Evolutionary conservation across 2,113 vertebrate species (phyloP).

Genomic region (Marmota monax): DNA sequence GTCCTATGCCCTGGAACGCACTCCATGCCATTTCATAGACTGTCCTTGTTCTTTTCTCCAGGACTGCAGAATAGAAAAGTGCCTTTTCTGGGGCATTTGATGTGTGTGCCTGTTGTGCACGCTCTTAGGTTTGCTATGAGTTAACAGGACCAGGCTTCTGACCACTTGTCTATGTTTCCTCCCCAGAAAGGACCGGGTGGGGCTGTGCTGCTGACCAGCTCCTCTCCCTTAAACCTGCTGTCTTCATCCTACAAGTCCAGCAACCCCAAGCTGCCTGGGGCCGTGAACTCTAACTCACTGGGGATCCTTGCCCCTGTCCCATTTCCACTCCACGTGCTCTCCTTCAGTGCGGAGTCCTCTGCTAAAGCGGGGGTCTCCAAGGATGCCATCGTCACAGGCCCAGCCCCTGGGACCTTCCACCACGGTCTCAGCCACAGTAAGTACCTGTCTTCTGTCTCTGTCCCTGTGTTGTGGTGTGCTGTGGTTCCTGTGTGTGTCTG

Average conservation of each 20-base stretch:
- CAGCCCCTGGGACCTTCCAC: conserved; percentile 91
- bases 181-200: conserved; percentile 89
- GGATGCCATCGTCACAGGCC: conserved; percentile 90
- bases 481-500: conserved; percentile 65
- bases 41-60: neutral
- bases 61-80: neutral
- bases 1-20: neutral
- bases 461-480: neutral
- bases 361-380: conserved; percentile 88
- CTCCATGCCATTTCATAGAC: neutral
- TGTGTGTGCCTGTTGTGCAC: neutral
- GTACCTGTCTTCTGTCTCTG: conserved; percentile 68
- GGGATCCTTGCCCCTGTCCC: conserved; percentile 88
- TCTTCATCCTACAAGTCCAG: conserved; percentile 89
- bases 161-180: conserved; percentile 74
- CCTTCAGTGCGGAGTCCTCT: conserved; percentile 88
- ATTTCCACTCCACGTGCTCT: conserved; percentile 89
- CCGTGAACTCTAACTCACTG: conserved; percentile 86
- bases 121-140: neutral
- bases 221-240: conserved; percentile 89
- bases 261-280: conserved; percentile 87
- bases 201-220: conserved; percentile 88
- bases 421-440: conserved; percentile 92
- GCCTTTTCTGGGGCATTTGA: neutral
- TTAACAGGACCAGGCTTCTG: conserved; percentile 38